Conservation (phyloP, 1,140 invertebrate genomes). For the Heliothis virescens region DNA sequence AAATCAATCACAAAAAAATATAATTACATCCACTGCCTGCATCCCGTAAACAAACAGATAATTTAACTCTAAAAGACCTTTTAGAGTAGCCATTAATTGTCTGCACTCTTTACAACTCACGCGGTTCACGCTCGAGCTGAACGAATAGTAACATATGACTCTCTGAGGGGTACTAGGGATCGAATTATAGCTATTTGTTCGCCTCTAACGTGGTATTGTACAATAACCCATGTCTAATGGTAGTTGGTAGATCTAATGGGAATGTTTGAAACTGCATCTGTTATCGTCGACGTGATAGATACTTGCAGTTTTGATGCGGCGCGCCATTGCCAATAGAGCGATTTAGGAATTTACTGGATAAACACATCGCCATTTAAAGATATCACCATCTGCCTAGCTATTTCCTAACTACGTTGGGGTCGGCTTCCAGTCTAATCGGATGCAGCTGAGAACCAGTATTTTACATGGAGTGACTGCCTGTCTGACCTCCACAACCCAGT, state of each 20-base stretch:
- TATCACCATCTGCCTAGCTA: too few species aligned
- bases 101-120: conserved; percentile 23
- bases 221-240: conserved; percentile 57
- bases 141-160: conserved; percentile 58
- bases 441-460: too few species aligned
- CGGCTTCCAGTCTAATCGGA: too few species aligned
- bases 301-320: background rate
- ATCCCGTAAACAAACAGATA: conserved; percentile 6
- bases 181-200: conserved; percentile 71
- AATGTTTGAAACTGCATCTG: conserved; percentile 33
- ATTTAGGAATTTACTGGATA: background rate
- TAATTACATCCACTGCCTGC: background rate
- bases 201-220: conserved; percentile 55
- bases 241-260: conserved; percentile 21
- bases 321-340: background rate
- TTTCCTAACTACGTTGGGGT: too few species aligned
- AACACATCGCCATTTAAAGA: too few species aligned
- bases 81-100: conserved; percentile 44
- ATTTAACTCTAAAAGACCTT: conserved; percentile 26
- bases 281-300: conserved; percentile 12
- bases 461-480: too few species aligned
- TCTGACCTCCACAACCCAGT: too few species aligned
- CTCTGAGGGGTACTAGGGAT: conserved; percentile 64
- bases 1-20: too few species aligned
- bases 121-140: conserved; percentile 11